Base-by-base conservation (phyloP, 2,888 invertebrate species). In the Lymantria dispar region DNA sequence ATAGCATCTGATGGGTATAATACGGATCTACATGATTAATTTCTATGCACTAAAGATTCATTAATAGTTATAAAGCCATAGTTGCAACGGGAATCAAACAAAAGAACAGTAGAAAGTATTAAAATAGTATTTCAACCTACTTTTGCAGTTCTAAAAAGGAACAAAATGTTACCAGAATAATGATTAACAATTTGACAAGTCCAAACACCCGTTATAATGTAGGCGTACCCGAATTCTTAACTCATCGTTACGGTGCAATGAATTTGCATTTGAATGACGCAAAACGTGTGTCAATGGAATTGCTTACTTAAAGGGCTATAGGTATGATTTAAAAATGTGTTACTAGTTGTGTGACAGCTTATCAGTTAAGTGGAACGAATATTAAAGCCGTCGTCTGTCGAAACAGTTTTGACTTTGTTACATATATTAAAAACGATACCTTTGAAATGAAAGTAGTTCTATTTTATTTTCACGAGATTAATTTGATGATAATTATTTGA, bases 151-250 rank as follows among this genome's bases (percentile, higher is more conserved):
- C 57, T 52, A 63, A n/a, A 64, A 70, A 71, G 70, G 72, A 64
- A 57, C 64, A 48, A 64, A 60, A 48, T 68, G 71, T 67, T 68
- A 60, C 70, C 57, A 63, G 78, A 77, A 80, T 80, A 65, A 57
- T 61, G 71, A 78, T 68, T 54, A 73, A 62, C 56, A 55, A 66
- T 62, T 64, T 52, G 60, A 62, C 60, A 64, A 56, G 64, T 66
- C 45, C 60, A 60, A 62, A 60, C 47, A 58, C 71, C 80, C 75
- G 80, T 78, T 80, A 62, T 57, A 62, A 59, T 56, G 60, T 58
- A 57, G 56, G 52, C 59, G 60, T 66, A 63, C 56, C 65, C 68
- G 57, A 76, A 76, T 76, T 72, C 70, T 70, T 57, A 52, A 55
- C 50, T 58, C 68, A 63, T 58, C 48, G 60, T 54, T 58, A 63